Conservation (phyloP, 2,888 invertebrate species). For the Teleogryllus oceanicus region DNA sequence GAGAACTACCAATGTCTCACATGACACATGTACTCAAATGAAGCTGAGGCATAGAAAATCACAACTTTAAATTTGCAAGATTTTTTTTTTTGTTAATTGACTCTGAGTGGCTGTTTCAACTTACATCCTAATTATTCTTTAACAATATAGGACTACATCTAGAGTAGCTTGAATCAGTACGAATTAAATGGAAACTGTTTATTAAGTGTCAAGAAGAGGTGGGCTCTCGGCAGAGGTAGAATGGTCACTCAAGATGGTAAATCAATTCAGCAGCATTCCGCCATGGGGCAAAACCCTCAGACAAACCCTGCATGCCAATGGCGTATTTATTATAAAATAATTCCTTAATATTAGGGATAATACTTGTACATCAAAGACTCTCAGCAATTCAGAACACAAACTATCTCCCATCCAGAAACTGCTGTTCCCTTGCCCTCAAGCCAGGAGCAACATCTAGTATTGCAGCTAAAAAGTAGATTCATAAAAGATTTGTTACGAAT, state of each 20-base stretch:
- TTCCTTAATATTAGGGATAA: constrained; percentile 18
- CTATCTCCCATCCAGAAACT: background rate
- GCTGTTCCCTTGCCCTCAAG: background rate
- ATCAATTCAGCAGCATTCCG: background rate
- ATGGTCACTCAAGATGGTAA: background rate
- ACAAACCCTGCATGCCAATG: constrained; percentile 5
- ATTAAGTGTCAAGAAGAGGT: constrained; percentile 9
- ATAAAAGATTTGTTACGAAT: constrained; percentile 6
- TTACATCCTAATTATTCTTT: constrained; percentile 32
- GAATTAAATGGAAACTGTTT: constrained; percentile 21
- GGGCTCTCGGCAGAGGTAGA: background rate
- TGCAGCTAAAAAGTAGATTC: background rate
- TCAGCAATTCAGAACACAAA: constrained; percentile 9
- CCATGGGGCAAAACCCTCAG: background rate
- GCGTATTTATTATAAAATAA: constrained; percentile 6
- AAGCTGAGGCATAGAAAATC: constrained; percentile 32
- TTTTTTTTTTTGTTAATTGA: constrained; percentile 33
- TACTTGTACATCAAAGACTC: background rate
- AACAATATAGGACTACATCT: background rate
- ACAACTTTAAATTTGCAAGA: constrained; percentile 29
- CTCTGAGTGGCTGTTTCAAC: constrained; percentile 33
- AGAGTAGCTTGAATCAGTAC: constrained; percentile 18
- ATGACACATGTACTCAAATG: constrained; percentile 7
- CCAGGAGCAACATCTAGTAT: constrained; percentile 6
- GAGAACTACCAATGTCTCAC: constrained; percentile 1